Base-by-base conservation (phyloP, 2,888 invertebrate genomes). In the Geotrupes spiniger region DNA sequence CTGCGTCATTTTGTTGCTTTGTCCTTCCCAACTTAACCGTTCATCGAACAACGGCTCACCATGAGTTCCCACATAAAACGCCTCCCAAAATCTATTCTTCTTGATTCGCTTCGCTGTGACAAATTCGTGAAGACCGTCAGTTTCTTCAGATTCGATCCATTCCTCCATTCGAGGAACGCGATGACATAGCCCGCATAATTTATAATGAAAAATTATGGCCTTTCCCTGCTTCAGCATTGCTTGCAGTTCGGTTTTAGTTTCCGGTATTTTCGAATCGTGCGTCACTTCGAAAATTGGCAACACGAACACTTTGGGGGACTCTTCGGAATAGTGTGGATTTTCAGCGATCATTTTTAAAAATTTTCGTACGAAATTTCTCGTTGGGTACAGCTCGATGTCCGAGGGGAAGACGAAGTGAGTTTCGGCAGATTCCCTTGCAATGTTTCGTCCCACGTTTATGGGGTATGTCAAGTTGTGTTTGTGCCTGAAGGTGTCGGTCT, bases 211-310 rank as follows among this genome's bases (percentile, higher is more conserved):
- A 16, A 74, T 73, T 44, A 77, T 73, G 5, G 77, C 78, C 9
- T 71, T 63, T 69, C 54, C 62, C 66, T 74, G 71, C 17, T 56
- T 49, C 41, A 68, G 57, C 67, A 57, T 46, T 33, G 36, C 11
- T 45, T 56, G 49, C 11, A 62, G 74, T 63, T 86, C 82, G 8
- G 81, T 80, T 72, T 89, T 89, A 53, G 83, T 83, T 57, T 76
- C 76, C 60, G 86, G 87, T 65, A 85, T 80, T 74, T 76, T 66
- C 77, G 77, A 51, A 74, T 75, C 42, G 70, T 26, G 11, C 3
- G 31, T 15, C 4, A 68, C 50, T 52, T 68, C 67, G 41, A 67
- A 68, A 42, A 68, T 51, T 1, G 66, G 65, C 15, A 67, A 31
- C 6, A 65, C 66, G 41, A 63, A 68, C 0, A 65, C 65, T 21